phyloP scores from a whole-genome alignment of 2,797 vertebrate genomes.

The Apodemus agrarius region DNA sequence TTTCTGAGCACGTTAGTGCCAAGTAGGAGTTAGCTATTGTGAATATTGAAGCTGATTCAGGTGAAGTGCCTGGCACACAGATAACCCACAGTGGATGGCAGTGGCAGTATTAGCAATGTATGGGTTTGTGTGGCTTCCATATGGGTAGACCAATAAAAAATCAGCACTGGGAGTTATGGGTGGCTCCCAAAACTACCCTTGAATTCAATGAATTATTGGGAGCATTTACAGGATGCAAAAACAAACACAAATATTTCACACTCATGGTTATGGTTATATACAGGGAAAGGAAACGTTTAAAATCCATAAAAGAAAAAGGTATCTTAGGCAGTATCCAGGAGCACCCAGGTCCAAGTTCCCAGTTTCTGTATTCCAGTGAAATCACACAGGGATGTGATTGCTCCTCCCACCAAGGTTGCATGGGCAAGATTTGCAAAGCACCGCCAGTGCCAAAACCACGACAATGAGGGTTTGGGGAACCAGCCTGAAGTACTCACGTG shows the following conservation, averaged over 20 bases:
- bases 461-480: not conserved
- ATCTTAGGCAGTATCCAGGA: not conserved
- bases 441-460: not conserved
- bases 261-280: not conserved
- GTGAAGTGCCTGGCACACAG: not conserved
- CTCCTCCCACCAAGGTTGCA: not conserved
- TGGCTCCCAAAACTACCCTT: not conserved
- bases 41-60: not conserved
- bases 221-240: not conserved
- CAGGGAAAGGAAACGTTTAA: conserved; percentile 1
- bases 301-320: not conserved
- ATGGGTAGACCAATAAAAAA: not conserved
- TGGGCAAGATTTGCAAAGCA: not conserved
- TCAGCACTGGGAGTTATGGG: not conserved
- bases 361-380: not conserved
- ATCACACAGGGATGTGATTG: not conserved
- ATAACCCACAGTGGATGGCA: not conserved
- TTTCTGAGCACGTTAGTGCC: not conserved
- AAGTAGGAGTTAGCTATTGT: not conserved
- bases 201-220: not conserved
- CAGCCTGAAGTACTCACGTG: not conserved
- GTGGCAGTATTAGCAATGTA: not conserved
- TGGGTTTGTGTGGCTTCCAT: not conserved
- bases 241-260: not conserved
- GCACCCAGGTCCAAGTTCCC: not conserved